Evolutionary conservation across 2,797 vertebrate genomes (phyloP).

Genomic region (Diplodus puntazzo): DNA sequence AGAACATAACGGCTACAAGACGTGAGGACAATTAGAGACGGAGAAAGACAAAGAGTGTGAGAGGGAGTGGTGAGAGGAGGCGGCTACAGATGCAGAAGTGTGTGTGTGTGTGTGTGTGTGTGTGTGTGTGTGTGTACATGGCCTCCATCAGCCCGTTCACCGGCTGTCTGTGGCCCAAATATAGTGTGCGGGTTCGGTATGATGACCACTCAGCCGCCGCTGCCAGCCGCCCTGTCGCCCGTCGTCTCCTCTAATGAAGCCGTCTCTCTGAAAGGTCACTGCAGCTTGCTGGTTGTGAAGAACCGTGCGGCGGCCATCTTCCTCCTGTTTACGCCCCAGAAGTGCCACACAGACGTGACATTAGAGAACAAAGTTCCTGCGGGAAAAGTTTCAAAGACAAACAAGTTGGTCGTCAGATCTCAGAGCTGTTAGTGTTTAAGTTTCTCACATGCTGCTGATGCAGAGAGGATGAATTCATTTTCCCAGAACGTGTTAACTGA

Average conservation of each 20-base stretch:
- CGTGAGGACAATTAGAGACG: too few relatives aligned
- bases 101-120: constrained; percentile 4
- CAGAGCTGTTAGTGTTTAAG: not conserved
- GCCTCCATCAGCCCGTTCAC: not conserved
- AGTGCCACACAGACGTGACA: constrained; percentile 6
- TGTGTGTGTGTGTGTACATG: constrained; percentile 20
- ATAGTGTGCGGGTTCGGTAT: not conserved
- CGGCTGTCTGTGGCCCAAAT: constrained; percentile 4
- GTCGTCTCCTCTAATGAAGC: constrained; percentile 28
- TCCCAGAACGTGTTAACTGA: not conserved
- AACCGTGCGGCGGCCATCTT: constrained; percentile 6
- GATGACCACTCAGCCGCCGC: constrained; percentile 17
- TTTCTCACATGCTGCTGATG: not conserved
- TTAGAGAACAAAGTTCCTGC: not conserved
- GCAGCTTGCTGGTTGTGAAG: not conserved
- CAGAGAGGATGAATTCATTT: not conserved
- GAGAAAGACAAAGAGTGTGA: not conserved
- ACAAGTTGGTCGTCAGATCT: constrained; percentile 1
- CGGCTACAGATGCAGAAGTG: not conserved
- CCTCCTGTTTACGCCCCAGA: constrained; percentile 8
- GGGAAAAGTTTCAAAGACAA: constrained; percentile 15
- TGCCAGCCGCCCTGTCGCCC: constrained; percentile 18
- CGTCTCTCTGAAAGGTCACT: constrained; percentile 33
- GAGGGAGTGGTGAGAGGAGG: not conserved
- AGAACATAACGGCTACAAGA: too few relatives aligned